Evolutionary conservation across 1,140 invertebrate genomes (phyloP).

Genomic region (Dreissena polymorpha): DNA sequence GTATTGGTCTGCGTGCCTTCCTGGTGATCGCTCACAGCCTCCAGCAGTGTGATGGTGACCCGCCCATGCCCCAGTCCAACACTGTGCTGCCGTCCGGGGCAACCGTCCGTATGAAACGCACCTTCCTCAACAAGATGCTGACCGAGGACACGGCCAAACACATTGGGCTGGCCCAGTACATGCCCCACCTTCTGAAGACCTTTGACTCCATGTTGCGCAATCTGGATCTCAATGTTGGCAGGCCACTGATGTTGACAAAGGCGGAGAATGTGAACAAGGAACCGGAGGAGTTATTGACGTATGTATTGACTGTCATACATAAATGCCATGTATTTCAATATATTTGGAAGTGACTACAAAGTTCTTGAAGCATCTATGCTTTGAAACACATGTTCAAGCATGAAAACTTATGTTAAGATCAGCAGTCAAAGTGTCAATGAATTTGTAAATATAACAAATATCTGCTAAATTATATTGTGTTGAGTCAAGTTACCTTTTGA

Average conservation of each 20-base stretch:
- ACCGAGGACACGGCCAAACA: slow-evolving; percentile 94
- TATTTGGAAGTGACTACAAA: too few species aligned
- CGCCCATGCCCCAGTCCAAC: slow-evolving; percentile 97
- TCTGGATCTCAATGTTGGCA: slow-evolving; percentile 97
- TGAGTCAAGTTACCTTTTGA: too few species aligned
- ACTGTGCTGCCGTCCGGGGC: slow-evolving; percentile 96
- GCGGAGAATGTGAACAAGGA: slow-evolving; percentile 98
- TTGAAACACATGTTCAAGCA: too few species aligned
- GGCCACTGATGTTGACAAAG: slow-evolving; percentile 97
- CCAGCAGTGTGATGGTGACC: slow-evolving; percentile 98
- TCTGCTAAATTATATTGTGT: too few species aligned
- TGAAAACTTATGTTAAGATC: too few species aligned
- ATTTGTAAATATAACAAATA: too few species aligned
- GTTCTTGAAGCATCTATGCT: too few species aligned
- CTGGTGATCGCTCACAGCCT: slow-evolving; percentile 98
- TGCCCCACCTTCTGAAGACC: slow-evolving; percentile 95
- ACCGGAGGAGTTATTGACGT: slow-evolving; percentile 96
- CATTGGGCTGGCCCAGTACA: slow-evolving; percentile 98
- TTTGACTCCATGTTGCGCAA: slow-evolving; percentile 97
- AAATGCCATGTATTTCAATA: too few species aligned
- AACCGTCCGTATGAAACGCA: slow-evolving; percentile 95
- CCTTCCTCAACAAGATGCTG: slow-evolving; percentile 81
- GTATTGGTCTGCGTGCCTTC: slow-evolving; percentile 96
- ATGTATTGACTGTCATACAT: slow-evolving; percentile 48
- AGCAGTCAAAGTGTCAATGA: too few species aligned